Evolutionary conservation across 2,113 vertebrate species (phyloP).

Genomic region (Pedionomus torquatus): DNA sequence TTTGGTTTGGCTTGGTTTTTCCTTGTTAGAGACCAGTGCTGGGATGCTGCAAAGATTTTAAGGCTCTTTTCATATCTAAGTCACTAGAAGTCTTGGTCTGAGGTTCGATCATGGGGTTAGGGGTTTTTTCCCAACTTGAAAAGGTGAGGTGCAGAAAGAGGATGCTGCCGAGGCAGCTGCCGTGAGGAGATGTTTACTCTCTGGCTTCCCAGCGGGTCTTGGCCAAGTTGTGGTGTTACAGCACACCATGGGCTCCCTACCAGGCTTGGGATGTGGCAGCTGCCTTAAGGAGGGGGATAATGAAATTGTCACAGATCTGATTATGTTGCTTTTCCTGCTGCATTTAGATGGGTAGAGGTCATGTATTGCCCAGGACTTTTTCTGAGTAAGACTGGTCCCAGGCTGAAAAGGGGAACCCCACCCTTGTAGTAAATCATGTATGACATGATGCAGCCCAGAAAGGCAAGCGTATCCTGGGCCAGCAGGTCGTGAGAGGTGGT

Average conservation of each 20-base stretch:
- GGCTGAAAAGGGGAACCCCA: not conserved
- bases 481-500: too few relatives aligned
- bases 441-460: too few relatives aligned
- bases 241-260: not conserved
- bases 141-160: not conserved
- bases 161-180: not conserved
- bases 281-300: not conserved
- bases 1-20: too few relatives aligned
- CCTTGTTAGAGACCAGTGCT: fast-evolving
- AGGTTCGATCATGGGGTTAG: not conserved
- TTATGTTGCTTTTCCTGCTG: not conserved
- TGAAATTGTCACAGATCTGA: not conserved
- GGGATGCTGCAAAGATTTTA: not conserved
- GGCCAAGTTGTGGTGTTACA: not conserved
- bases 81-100: not conserved
- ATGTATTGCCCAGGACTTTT: not conserved
- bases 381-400: not conserved
- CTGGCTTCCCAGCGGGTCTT: not conserved
- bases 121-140: not conserved
- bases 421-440: not conserved
- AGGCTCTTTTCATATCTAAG: not conserved
- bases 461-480: too few relatives aligned
- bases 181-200: not conserved
- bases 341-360: not conserved
- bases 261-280: not conserved